These are phyloP conservation scores for Oscheius sp. DNA, from an alignment of 2,888 invertebrate genomes.

Conservation along the genomic window DNA sequence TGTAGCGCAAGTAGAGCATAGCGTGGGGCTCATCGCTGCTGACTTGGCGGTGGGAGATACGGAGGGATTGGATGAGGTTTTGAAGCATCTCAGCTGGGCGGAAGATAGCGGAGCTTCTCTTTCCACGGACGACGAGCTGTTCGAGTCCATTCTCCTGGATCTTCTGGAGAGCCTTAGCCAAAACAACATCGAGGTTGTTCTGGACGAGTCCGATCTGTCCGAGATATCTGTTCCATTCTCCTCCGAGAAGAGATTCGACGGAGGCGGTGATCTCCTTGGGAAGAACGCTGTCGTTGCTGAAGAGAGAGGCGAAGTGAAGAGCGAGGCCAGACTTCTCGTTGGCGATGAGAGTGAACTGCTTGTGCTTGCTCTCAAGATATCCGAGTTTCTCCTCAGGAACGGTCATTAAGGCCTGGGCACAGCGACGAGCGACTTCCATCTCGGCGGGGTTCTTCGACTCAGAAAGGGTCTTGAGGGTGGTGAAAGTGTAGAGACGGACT, in stretches of 20 bases:
- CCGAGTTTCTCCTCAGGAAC: neutral
- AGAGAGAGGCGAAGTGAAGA: conserved; percentile 51
- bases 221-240: conserved; percentile 52
- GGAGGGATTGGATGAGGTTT: conserved; percentile 42
- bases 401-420: neutral
- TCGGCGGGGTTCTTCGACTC: conserved; percentile 56
- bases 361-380: conserved; percentile 38
- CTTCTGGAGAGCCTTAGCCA: conserved; percentile 39
- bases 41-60: conserved; percentile 42
- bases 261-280: conserved; percentile 55
- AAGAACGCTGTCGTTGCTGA: conserved; percentile 57
- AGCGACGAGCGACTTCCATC: conserved; percentile 22
- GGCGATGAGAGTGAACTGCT: too few species aligned
- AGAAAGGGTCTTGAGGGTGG: conserved; percentile 51
- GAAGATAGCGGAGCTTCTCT: conserved; percentile 40
- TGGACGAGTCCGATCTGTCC: conserved; percentile 50
- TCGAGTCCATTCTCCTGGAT: conserved; percentile 46
- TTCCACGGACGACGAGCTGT: conserved; percentile 49
- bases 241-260: conserved; percentile 56
- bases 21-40: conserved; percentile 43
- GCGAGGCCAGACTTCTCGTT: conserved; percentile 17
- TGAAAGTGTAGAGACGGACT: conserved; percentile 58
- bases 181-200: conserved; percentile 47
- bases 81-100: conserved; percentile 43
- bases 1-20: conserved; percentile 51